Conservation (phyloP, 1,140 invertebrate species). For the Caenorhabditis briggsae region DNA sequence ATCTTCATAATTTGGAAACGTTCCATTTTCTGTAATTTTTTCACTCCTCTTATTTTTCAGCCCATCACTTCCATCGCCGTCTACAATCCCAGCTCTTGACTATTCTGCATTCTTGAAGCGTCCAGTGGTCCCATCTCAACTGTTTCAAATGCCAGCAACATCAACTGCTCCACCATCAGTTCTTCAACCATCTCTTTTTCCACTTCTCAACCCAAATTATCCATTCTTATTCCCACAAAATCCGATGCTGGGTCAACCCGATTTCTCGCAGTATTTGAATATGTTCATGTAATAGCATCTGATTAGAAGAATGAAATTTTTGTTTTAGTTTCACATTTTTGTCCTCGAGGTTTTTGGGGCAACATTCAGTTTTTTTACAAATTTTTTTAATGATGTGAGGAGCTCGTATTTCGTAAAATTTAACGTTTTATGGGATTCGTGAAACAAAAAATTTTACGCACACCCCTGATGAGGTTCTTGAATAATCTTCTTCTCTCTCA, state of each 20-base stretch:
- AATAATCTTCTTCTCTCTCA: no score
- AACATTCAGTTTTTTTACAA: no score
- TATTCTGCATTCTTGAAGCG: conserved; percentile 13
- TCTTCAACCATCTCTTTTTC: conserved; percentile 19
- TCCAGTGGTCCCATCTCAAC: conserved; percentile 1
- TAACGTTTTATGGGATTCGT: no score
- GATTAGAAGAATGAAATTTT: no score
- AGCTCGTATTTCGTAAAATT: no score
- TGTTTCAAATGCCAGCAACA: conserved; percentile 6
- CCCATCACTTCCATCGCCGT: not conserved
- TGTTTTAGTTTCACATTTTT: no score
- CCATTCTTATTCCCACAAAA: conserved; percentile 22
- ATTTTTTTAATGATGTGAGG: no score
- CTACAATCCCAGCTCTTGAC: not conserved
- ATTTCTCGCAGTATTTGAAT: conserved; percentile 31
- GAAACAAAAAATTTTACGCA: no score
- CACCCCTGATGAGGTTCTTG: no score
- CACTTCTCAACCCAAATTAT: not conserved
- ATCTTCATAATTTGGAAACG: no score
- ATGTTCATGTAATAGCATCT: conserved; percentile 45
- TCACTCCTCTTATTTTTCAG: not conserved
- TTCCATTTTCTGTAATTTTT: no score
- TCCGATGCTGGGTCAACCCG: conserved; percentile 15
- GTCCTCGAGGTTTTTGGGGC: no score
- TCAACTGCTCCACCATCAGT: not conserved